Percentiles rank a stretch among this genome's conserved stretches.
These are phyloP conservation scores for Drosophila incognita DNA, from an alignment of 2,888 invertebrate species.

Conservation along the genomic window DNA sequence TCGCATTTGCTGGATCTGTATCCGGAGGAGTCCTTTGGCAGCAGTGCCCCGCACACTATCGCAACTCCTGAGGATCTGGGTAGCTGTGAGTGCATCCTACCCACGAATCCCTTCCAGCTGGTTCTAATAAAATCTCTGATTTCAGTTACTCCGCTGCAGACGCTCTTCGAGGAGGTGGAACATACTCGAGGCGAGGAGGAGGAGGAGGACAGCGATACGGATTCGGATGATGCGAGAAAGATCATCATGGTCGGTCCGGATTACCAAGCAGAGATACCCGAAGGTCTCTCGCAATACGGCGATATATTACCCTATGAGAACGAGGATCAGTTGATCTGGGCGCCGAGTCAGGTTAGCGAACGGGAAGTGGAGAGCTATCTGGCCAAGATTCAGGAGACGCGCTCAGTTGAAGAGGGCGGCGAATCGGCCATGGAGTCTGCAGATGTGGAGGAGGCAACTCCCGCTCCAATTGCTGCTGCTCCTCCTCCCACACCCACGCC, in stretches of 20 bases:
- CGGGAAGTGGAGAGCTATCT: conserved; percentile 92
- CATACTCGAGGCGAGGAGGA: conserved; percentile 86
- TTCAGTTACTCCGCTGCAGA: conserved; percentile 67
- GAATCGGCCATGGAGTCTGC: neutral
- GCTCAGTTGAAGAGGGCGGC: conserved; percentile 30
- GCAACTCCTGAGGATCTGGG: conserved; percentile 41
- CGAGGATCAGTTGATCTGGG: conserved; percentile 97
- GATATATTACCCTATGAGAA: conserved; percentile 97
- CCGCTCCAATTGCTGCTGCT: neutral
- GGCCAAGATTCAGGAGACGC: conserved; percentile 83
- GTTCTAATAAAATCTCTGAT: neutral
- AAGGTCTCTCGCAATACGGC: conserved; percentile 95
- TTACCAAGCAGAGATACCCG: conserved; percentile 97
- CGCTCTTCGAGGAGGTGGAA: conserved; percentile 85
- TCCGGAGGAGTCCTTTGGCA: conserved; percentile 77
- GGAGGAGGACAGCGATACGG: conserved; percentile 72
- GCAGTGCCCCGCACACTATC: conserved; percentile 2
- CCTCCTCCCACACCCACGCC: neutral
- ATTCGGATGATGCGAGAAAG: conserved; percentile 79
- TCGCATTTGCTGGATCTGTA: conserved; percentile 87
- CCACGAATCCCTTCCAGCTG: neutral
- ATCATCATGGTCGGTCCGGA: conserved; percentile 98
- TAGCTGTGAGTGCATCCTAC: conserved; percentile 56
- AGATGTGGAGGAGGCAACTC: conserved; percentile 7
- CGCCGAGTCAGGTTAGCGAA: conserved; percentile 91